Percentiles rank a stretch among this genome's conserved stretches.
Conservation (phyloP, 1,140 invertebrate species). For the Holotrichia oblita region DNA sequence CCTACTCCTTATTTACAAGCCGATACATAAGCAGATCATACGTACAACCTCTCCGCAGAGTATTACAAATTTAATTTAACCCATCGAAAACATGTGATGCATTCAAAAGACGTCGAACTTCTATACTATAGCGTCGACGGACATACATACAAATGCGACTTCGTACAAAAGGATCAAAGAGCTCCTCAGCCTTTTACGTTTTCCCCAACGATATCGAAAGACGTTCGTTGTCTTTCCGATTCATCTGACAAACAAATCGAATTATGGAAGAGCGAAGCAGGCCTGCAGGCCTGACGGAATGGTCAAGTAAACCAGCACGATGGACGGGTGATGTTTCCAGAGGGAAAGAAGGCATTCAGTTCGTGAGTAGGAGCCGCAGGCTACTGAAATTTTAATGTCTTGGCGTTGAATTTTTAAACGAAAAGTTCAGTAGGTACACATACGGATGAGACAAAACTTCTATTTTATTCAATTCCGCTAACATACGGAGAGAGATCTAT, state of each 20-base stretch:
- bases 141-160: conserved; percentile 5
- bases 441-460: conserved; percentile 5
- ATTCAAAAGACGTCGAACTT: not conserved
- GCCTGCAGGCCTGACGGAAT: not conserved
- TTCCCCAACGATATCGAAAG: conserved; percentile 5
- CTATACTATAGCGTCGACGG: not conserved
- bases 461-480: conserved; percentile 7
- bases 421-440: conserved; percentile 7
- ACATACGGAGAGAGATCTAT: not conserved
- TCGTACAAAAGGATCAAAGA: conserved; percentile 16
- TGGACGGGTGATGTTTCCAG: not conserved
- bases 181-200: not conserved
- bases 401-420: conserved; percentile 16
- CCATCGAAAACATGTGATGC: conserved; percentile 3
- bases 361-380: conserved; percentile 10
- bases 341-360: conserved; percentile 3
- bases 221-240: conserved; percentile 29
- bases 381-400: not conserved
- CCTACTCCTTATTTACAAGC: not conserved
- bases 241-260: conserved; percentile 35
- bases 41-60: not conserved
- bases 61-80: conserved; percentile 35
- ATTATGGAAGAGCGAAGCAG: conserved; percentile 2
- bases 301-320: not conserved
- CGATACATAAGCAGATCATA: conserved; percentile 27